A percentile compares a stretch with the other conserved stretches of the same genome.
Conservation (phyloP, 2,113 vertebrate species). For the Corythornis vintsioides region DNA sequence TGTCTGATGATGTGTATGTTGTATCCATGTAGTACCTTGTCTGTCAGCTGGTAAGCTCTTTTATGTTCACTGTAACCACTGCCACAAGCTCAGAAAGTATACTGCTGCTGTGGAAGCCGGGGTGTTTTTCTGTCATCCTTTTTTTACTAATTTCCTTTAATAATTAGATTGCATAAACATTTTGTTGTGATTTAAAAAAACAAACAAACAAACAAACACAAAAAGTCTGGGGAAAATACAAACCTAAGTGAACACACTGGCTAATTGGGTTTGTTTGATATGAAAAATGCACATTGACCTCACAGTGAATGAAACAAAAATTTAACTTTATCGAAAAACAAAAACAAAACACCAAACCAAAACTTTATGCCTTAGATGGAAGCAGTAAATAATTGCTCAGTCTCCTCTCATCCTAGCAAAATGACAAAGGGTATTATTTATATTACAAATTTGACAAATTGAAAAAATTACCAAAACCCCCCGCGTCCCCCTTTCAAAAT, state of each 20-base stretch:
- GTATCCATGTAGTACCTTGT: slow-evolving; percentile 12
- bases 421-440: background rate
- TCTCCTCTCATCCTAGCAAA: slow-evolving; percentile 29
- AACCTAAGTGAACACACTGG: background rate
- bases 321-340: background rate
- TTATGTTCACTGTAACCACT: slow-evolving; percentile 3
- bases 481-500: slow-evolving; percentile 39
- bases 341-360: background rate
- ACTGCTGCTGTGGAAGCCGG: background rate
- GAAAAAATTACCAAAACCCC: slow-evolving; percentile 39
- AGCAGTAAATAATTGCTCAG: slow-evolving; percentile 15
- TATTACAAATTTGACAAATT: slow-evolving; percentile 10
- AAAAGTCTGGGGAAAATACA: background rate
- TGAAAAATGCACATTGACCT: slow-evolving; percentile 54
- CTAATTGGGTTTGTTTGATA: slow-evolving; percentile 46
- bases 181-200: background rate
- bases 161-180: background rate
- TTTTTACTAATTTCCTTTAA: background rate
- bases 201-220: background rate
- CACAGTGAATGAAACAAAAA: background rate
- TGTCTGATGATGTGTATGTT: background rate
- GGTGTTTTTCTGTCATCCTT: background rate
- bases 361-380: background rate
- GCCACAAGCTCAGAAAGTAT: background rate
- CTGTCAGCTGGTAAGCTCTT: slow-evolving; percentile 29